phyloP scores from a whole-genome alignment of 2,888 invertebrate genomes.

The Coelopa pilipes region DNA sequence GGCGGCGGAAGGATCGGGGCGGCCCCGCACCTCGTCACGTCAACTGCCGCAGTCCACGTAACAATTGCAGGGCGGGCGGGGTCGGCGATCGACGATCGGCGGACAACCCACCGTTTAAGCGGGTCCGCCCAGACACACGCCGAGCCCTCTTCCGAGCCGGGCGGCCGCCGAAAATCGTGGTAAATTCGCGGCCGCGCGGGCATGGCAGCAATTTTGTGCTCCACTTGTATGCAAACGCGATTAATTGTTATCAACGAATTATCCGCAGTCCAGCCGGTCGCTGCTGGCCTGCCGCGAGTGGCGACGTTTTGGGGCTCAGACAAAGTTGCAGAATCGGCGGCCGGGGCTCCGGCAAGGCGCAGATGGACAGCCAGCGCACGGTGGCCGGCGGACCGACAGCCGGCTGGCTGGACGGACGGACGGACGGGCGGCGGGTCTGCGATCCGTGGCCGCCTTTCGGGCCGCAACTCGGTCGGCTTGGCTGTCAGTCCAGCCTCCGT shows the following conservation, averaged over 20 bases:
- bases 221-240: conserved; percentile 5
- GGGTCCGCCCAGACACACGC: no score
- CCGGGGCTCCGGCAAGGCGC: background rate
- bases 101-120: no score
- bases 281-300: background rate
- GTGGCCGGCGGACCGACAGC: background rate
- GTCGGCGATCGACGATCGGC: no score
- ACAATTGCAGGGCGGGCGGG: no score
- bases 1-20: no score
- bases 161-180: no score
- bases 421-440: background rate
- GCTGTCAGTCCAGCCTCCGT: background rate
- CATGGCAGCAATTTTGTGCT: no score
- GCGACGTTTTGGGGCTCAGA: background rate
- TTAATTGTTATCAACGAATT: conserved; percentile 28
- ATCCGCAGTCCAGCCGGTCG: conserved; percentile 9
- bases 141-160: no score
- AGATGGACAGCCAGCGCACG: background rate
- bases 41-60: no score
- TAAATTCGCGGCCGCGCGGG: no score
- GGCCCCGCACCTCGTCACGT: no score
- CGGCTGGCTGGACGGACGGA: background rate
- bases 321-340: background rate
- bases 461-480: background rate
- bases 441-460: background rate